Evolutionary conservation across 2,113 vertebrate species (phyloP).

Genomic region (Chascanopsetta lugubris): DNA sequence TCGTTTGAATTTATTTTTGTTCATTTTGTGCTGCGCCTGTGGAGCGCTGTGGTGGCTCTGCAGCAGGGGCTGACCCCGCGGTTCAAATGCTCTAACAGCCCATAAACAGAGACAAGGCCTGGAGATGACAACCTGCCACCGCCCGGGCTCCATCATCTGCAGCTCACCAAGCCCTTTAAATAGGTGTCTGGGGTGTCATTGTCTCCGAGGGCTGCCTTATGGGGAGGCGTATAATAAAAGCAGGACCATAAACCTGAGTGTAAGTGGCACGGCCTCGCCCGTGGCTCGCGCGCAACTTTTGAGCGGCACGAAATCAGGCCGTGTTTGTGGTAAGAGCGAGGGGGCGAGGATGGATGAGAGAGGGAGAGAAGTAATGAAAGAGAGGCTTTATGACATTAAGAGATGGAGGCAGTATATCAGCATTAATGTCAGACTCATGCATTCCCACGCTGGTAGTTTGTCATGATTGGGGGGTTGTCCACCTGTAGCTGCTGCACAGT

Average conservation of each 20-base stretch:
- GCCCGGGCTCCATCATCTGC: conserved; percentile 61
- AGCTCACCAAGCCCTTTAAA: conserved; percentile 67
- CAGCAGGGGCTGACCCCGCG: conserved; percentile 60
- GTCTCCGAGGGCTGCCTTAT: conserved; percentile 73
- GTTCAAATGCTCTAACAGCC: conserved; percentile 72
- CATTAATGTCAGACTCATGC: conserved; percentile 29
- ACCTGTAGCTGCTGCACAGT: conserved; percentile 1
- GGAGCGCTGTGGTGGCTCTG: conserved; percentile 46
- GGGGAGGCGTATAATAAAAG: conserved; percentile 72
- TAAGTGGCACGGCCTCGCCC: conserved; percentile 65
- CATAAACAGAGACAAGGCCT: conserved; percentile 75
- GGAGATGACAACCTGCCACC: conserved; percentile 71
- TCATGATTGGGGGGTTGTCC: conserved; percentile 6
- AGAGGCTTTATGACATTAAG: conserved; percentile 47
- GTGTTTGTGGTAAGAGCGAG: conserved; percentile 25
- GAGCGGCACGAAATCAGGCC: conserved; percentile 27
- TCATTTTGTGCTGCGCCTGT: conserved; percentile 66
- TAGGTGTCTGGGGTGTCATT: conserved; percentile 75
- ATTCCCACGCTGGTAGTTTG: conserved; percentile 25
- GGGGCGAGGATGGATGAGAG: background rate
- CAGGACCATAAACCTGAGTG: conserved; percentile 68
- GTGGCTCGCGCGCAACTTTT: conserved; percentile 57
- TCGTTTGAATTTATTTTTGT: conserved; percentile 81
- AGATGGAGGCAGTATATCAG: conserved; percentile 45
- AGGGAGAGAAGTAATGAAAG: conserved; percentile 30